A percentile compares a stretch with the other conserved stretches of the same genome.
These are phyloP conservation scores for Phalacrocorax brasilianus DNA, from an alignment of 2,113 vertebrate species.

Conservation along the genomic window DNA sequence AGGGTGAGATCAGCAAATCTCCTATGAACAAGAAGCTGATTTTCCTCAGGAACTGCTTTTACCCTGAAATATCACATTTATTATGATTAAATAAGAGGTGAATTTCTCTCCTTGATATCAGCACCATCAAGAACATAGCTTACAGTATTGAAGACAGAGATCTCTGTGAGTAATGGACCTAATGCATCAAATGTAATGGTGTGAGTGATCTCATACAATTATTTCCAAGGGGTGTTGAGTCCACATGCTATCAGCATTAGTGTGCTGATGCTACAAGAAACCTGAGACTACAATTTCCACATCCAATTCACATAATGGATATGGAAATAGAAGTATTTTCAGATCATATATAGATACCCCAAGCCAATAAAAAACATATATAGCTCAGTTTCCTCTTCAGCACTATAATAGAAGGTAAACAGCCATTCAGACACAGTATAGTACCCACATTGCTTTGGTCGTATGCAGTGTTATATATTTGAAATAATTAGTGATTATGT, in stretches of 20 bases:
- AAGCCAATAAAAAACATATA: slow-evolving; percentile 55
- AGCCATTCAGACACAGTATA: background rate
- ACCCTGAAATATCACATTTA: slow-evolving; percentile 20
- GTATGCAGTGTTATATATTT: background rate
- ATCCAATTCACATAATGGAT: slow-evolving; percentile 50
- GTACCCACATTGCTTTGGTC: background rate
- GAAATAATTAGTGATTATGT: background rate
- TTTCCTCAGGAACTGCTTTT: slow-evolving; percentile 27
- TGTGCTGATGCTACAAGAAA: slow-evolving; percentile 44
- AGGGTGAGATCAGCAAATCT: slow-evolving; percentile 20
- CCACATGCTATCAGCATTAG: slow-evolving; percentile 12
- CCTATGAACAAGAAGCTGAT: background rate
- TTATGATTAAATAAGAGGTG: slow-evolving; percentile 48
- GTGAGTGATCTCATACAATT: slow-evolving; percentile 54
- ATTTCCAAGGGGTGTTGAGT: slow-evolving; percentile 45
- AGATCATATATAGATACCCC: slow-evolving; percentile 44
- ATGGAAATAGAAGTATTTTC: slow-evolving; percentile 60
- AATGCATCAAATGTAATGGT: slow-evolving; percentile 42
- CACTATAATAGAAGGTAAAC: slow-evolving; percentile 39
- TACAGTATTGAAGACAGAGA: slow-evolving; percentile 11
- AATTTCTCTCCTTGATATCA: slow-evolving; percentile 27
- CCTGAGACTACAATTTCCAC: slow-evolving; percentile 46
- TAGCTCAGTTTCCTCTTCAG: slow-evolving; percentile 46
- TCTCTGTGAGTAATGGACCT: slow-evolving; percentile 49
- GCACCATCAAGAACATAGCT: background rate